Base-by-base conservation (phyloP, 2,888 invertebrate genomes). In the Trissolcus japonicus region DNA sequence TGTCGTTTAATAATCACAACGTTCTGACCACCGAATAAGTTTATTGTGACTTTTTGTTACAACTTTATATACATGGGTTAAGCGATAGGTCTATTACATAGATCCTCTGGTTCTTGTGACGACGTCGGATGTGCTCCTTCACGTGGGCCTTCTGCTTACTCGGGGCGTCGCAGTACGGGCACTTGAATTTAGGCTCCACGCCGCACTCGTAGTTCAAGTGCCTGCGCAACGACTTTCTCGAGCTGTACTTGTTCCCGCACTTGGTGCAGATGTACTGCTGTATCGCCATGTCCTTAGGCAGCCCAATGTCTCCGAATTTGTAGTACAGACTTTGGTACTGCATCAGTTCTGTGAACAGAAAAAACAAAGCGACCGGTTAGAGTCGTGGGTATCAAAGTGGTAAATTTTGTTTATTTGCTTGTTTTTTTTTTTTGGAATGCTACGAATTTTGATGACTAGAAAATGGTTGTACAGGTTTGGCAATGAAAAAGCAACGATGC, bases 201-300 rank as follows among this genome's bases (percentile, higher is more conserved):
- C 89, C 89, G 75, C 89, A 90, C 69, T 87, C 87, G 81, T 87
- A 87, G 40, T 85, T 82, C 60, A 87, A 80, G 51, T 88, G 88
- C 4, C 92, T 89, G 53, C 89, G 89, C 55, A 93, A 85, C 81
- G 92, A 91, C 82, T 91, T 91, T 82, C 91, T 90, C 79, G 91
- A 91, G 59, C 90, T 91, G 84, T 92, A 92, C 72, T 88, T 88
- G 80, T 91, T 92, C 14, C 89, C 88, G 81, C 92, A 92, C 50
- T 90, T 90, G 2, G 90, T 89, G 80, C 92, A 92, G 25, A 83
- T 74, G 77, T 85, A 78, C 14, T 65, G 63, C 17, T 48, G 54
- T 14, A 41, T 14, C 25, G 53, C 7, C 2, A 17, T 29, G 13
- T 16, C 11, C 43, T 63, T 35, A 11, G 35, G 35, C 7, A 35